phyloP scores from a whole-genome alignment of 2,888 invertebrate species.

The Brenthis hecate region DNA sequence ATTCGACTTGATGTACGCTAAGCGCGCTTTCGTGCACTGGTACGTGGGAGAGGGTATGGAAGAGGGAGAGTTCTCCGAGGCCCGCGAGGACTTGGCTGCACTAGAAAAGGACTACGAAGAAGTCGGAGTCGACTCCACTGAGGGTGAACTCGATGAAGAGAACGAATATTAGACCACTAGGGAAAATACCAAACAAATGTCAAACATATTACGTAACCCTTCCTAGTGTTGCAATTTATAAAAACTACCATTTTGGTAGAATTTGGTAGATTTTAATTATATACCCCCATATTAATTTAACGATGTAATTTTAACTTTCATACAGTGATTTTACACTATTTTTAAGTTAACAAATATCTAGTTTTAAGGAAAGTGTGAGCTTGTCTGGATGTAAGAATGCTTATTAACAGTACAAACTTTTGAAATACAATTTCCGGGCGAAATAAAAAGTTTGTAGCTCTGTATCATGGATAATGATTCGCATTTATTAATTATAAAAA shows the following conservation, averaged over 20 bases:
- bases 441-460: constrained; percentile 55
- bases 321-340: constrained; percentile 25
- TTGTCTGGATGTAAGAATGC: constrained; percentile 45
- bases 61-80: constrained; percentile 93
- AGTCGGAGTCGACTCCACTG: constrained; percentile 88
- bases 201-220: neutral
- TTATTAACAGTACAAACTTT: constrained; percentile 61
- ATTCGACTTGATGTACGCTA: constrained; percentile 98
- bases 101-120: constrained; percentile 91
- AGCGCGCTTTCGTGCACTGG: constrained; percentile 98
- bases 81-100: constrained; percentile 92
- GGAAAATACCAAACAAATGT: constrained; percentile 12
- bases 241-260: constrained; percentile 11
- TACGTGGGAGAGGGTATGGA: constrained; percentile 94
- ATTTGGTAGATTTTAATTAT: constrained; percentile 31
- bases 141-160: constrained; percentile 86
- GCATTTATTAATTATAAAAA: constrained; percentile 67
- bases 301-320: constrained; percentile 18
- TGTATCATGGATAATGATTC: constrained; percentile 47
- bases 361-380: constrained; percentile 48
- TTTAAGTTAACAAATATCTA: constrained; percentile 41
- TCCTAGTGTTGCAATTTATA: neutral
- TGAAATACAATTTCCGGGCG: constrained; percentile 49
- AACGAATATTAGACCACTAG: constrained; percentile 82
- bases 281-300: constrained; percentile 12